Evolutionary conservation across 2,888 invertebrate species (phyloP), one percentile per base, ranked within the genome.

Genomic region (Stenolophus ochropezus): DNA sequence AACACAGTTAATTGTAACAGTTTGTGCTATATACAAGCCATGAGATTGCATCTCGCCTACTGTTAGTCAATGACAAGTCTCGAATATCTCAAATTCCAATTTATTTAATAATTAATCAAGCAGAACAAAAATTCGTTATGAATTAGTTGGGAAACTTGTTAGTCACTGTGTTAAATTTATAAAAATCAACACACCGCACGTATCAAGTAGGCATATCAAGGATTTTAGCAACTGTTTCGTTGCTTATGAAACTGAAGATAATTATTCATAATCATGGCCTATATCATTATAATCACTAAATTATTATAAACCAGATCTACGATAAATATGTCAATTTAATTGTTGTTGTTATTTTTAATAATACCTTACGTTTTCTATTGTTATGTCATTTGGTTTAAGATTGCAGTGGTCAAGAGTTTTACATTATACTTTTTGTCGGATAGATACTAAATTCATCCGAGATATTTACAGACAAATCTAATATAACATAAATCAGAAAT

Each of bases 171-270:
- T 16, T 42, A 78, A 33, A 71, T 53, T 79, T 79, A 49, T 49
- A 78, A 61, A 78, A 78, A 56, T 61, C 42, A 61, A 47, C 47
- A 42, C 42, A 8, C 20, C 42, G 21, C n/a, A 69, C 21, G 69
- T 79, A 71, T 79, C 79, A 14, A 27, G 49, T 25, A 65, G 79
- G 79, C 79, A 51, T 79, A 79, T 71, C 79, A 79, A 79, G 79
- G 71, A 71, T 79, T 79, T 79, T 71, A 23, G 42, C 69, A 69
- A 51, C 11, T 79, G 51, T 69, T 69, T 69, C 20, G 79, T 71
- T 71, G 33, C 56, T 65, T 65, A 65, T 23, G 58, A 58, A 58
- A 61, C 14, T 3, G 61, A 2, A n/a, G 25, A 25, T 56, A 56
- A 56, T 25, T 61, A 61, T 21, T 25, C 8, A 42, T 42, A 42